Evolutionary conservation across 1,140 invertebrate species (phyloP), one percentile per base, ranked within the genome.

Genomic region (Pseudachorutes palmiensis): DNA sequence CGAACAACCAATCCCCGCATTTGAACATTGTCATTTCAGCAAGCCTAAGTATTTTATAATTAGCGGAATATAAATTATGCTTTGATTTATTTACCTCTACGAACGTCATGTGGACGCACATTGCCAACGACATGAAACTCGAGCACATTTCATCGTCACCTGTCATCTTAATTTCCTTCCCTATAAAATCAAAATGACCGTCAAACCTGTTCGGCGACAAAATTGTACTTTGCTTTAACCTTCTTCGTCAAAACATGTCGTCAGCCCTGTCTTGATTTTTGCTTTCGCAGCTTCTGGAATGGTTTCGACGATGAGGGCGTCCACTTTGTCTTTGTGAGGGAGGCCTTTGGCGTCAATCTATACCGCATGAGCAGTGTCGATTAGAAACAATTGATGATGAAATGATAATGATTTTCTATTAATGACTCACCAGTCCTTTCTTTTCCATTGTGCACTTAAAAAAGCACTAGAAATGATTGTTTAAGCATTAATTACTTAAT

Each of bases 81-180:
- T n/a, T n/a, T n/a, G n/a, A n/a, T n/a, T n/a, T n/a, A n/a, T n/a
- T 55, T 55, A 55, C 51, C 51, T 55, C 24, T 3, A 55, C 51
- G 24, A 55, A 55, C 24, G 51, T 55, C 5, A 5, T 5, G 51
- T 55, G 51, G 24, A 55, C 51, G 24, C 51, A 55, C 51, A 55
- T 55, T 12, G 51, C 51, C 12, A 55, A 26, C 12, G 51, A 22
- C 24, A 55, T 5, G 51, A 55, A 55, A 9, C 9, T 55, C 24
- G 51, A 55, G 24, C 51, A 55, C 51, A 55, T 55, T 5, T 55
- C 51, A 26, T 55, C 51, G 24, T 55, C 51, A 5, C 51, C 51
- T 22, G 9, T 14, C 51, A 55, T 55, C 24, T 55, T 55, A 26
- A 55, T 55, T 14, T 22, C 51, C 24, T 55, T 55, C 9, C 3